Percentiles rank a stretch among this genome's conserved stretches.
These are phyloP conservation scores for Liopterus haemorrhoidalis DNA, from an alignment of 2,888 invertebrate species.

Conservation along the genomic window DNA sequence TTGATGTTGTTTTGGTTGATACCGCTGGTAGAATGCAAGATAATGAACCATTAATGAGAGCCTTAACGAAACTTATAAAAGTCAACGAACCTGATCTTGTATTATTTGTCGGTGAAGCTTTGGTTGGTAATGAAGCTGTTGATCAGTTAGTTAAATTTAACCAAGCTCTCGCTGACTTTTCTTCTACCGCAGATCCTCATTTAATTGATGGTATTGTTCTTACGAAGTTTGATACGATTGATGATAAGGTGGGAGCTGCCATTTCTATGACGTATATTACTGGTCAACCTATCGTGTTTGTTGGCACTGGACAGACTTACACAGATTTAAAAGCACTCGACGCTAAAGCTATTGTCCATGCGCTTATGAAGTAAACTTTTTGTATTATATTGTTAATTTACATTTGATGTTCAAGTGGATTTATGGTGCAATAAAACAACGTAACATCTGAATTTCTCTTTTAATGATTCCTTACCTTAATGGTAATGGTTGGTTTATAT, in stretches of 20 bases:
- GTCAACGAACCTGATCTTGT: conserved; percentile 97
- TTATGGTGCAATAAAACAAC: conserved; percentile 4
- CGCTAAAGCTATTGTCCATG: conserved; percentile 91
- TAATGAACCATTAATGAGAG: conserved; percentile 98
- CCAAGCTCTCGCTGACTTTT: conserved; percentile 92
- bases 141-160: conserved; percentile 99
- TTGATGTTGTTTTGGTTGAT: conserved; percentile 94
- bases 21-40: conserved; percentile 99
- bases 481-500: no score
- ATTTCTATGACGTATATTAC: conserved; percentile 99
- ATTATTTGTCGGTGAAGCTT: conserved; percentile 97
- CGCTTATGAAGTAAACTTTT: conserved; percentile 77
- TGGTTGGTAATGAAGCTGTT: conserved; percentile 99
- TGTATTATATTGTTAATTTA: conserved; percentile 15
- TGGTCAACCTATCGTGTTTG: conserved; percentile 98
- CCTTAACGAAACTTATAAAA: conserved; percentile 93
- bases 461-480: no score
- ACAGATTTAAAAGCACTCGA: conserved; percentile 95
- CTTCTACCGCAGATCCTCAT: conserved; percentile 70
- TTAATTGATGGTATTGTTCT: conserved; percentile 98
- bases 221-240: conserved; percentile 99
- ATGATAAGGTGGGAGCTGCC: conserved; percentile 98
- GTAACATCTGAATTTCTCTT: no score
- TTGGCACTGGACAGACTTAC: conserved; percentile 99
- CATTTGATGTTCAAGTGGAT: neutral